phyloP scores from a whole-genome alignment of 2,888 invertebrate genomes.

The Polietes domitor region DNA sequence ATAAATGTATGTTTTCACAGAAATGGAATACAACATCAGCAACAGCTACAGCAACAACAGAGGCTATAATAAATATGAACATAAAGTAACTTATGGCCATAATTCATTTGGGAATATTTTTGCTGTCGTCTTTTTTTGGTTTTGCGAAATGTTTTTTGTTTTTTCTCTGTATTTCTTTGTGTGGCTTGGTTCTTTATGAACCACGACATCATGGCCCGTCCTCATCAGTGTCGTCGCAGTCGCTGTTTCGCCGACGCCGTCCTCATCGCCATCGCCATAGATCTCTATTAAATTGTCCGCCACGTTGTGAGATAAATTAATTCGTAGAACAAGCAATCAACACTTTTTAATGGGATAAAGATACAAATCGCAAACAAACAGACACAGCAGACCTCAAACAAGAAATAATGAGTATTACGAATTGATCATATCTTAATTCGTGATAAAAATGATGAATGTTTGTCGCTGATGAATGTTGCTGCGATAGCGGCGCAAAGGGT shows the following conservation, averaged over 20 bases:
- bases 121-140: slow-evolving; percentile 18
- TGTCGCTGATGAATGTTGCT: neutral
- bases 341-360: slow-evolving; percentile 48
- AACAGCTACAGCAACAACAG: slow-evolving; percentile 7
- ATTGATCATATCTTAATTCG: slow-evolving; percentile 40
- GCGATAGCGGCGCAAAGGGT: neutral
- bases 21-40: slow-evolving; percentile 35
- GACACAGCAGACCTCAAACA: slow-evolving; percentile 4
- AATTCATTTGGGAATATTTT: slow-evolving; percentile 58
- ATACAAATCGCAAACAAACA: slow-evolving; percentile 30
- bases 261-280: slow-evolving; percentile 27
- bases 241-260: neutral
- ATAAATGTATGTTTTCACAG: slow-evolving; percentile 56
- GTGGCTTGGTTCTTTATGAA: neutral
- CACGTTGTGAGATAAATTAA: slow-evolving; percentile 47
- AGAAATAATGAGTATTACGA: slow-evolving; percentile 32
- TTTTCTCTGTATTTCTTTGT: neutral
- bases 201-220: slow-evolving; percentile 7
- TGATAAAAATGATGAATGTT: slow-evolving; percentile 34
- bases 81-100: slow-evolving; percentile 33
- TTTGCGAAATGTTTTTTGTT: slow-evolving; percentile 42
- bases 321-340: slow-evolving; percentile 57
- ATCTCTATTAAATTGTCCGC: slow-evolving; percentile 51
- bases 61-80: slow-evolving; percentile 37
- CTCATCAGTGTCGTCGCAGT: neutral